A percentile compares a stretch with the other conserved stretches of the same genome.
Evolutionary conservation across 2,888 invertebrate species (phyloP).

Genomic region (Phyto melanocephala): DNA sequence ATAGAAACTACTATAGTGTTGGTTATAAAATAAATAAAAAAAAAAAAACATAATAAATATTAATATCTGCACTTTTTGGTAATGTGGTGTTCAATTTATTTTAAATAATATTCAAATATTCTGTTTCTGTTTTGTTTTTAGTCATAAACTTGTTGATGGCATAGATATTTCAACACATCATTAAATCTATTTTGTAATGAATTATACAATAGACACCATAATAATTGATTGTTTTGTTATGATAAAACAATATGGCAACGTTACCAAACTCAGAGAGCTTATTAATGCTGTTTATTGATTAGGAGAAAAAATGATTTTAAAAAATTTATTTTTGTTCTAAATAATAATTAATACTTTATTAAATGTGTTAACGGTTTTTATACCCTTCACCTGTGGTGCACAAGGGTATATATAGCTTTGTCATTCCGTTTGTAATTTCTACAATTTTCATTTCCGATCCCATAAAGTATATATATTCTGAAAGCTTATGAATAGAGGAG

Average conservation of each 20-base stretch:
- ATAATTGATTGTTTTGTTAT: not conserved
- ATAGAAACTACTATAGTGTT: not conserved
- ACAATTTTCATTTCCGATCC: no score
- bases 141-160: not conserved
- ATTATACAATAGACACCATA: not conserved
- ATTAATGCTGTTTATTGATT: no score
- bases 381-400: no score
- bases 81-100: conserved; percentile 24
- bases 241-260: not conserved
- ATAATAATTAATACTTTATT: not conserved
- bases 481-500: no score
- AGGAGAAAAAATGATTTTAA: no score
- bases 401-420: no score
- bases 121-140: not conserved
- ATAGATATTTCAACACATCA: conserved; percentile 19
- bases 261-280: not conserved
- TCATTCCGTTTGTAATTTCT: no score
- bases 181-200: conserved; percentile 7
- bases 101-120: conserved; percentile 15
- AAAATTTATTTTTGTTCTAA: no score
- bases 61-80: conserved; percentile 30
- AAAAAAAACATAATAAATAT: conserved; percentile 37
- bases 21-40: not conserved
- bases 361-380: no score
- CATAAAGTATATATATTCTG: no score